Evolutionary conservation across 2,797 vertebrate genomes (phyloP), one percentile per base, ranked within the genome.

Genomic region (Paratrypauchen microcephalus): DNA sequence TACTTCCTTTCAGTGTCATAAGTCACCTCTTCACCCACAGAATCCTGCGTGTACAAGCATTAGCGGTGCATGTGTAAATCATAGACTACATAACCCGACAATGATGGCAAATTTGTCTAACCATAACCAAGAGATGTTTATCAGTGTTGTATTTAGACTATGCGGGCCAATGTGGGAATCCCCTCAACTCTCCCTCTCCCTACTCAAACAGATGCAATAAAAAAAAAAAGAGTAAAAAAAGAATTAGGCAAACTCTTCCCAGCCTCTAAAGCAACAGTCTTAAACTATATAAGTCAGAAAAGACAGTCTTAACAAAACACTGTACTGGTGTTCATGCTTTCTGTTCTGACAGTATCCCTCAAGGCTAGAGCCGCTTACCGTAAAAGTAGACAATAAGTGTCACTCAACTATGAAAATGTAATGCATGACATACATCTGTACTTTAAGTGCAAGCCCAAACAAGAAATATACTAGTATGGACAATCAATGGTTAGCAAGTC

Each of bases 381-480:
- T 50, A 65, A 65, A 65, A 28, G 4, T 18, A 47, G 61, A 45
- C 23, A 45, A 45, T 63, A 45, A 24, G n/a, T 24, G 39, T 47
- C 39, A 63, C 61, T 63, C 21, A 58, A 74, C 71, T 58, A 63
- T 69, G 57, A 56, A 71, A 65, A 65, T 26, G 68, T 69, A 69
- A 36, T 65, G 65, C 32, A 67, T 50, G 78, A 77, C 69, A 78
- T 72, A 72, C 0, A 66, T 76, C 70, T 45, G 21, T 67, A 74
- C 30, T 30, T 74, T n/a, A 41, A 45, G 68, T 84, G 69, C 89
- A 90, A 85, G 85, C 81, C 86, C 62, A 52, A 58, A 89, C 88
- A 88, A 70, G 61, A 64, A 23, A 24, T 6, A 60, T 45, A 54
- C 74, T 71, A 66, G 45, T 9, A 32, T 57, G 54, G 47, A 50